Conservation (phyloP, 2,797 vertebrate species). For the Chelonia mydas region DNA sequence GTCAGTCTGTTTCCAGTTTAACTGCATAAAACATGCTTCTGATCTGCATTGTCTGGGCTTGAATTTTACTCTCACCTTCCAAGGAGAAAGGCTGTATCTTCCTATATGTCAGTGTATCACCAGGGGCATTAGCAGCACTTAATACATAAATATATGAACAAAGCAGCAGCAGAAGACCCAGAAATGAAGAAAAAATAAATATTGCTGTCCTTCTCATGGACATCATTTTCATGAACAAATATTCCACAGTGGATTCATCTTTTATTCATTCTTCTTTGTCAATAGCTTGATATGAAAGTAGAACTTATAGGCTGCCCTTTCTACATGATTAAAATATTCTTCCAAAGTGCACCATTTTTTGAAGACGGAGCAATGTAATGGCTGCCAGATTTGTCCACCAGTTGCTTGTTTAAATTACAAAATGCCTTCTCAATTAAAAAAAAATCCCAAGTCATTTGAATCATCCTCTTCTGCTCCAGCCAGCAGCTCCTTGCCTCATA, state of each 20-base stretch:
- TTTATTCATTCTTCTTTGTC: background rate
- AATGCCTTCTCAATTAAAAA: background rate
- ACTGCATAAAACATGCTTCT: background rate
- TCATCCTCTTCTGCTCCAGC: background rate
- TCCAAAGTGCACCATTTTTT: background rate
- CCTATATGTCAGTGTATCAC: background rate
- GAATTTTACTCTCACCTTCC: background rate
- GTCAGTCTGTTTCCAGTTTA: background rate
- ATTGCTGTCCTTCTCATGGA: background rate
- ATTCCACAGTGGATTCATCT: background rate
- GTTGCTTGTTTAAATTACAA: background rate
- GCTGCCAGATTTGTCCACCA: background rate
- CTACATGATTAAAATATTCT: background rate
- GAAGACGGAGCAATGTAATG: background rate
- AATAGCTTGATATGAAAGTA: background rate
- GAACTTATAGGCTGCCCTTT: background rate
- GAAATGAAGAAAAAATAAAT: background rate
- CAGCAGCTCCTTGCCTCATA: background rate
- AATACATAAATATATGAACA: background rate
- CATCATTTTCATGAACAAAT: background rate
- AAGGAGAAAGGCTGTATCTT: accelerated
- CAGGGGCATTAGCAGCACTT: background rate
- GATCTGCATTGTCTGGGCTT: background rate
- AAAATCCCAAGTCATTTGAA: background rate
- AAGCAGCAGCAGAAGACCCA: background rate